Evolutionary conservation across 2,113 vertebrate species (phyloP).

Genomic region (Vidua chalybeata): DNA sequence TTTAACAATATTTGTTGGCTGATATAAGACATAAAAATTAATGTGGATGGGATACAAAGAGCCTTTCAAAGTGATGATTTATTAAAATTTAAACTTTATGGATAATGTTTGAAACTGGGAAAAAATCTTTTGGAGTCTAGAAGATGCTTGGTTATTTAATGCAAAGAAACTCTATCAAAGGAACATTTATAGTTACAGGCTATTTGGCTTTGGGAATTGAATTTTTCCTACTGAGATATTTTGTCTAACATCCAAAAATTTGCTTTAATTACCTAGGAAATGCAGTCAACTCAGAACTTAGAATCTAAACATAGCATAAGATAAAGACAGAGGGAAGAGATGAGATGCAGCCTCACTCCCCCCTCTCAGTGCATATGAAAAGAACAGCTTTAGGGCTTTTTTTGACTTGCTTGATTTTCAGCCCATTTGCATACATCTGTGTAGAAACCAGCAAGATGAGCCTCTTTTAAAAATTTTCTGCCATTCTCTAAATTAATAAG

Average conservation of each 20-base stretch:
- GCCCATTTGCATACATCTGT: constrained; percentile 64
- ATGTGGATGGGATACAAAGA: constrained; percentile 30
- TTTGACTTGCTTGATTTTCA: constrained; percentile 63
- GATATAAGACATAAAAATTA: constrained; percentile 47
- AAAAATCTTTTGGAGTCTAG: constrained; percentile 12
- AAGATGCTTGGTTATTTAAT: constrained; percentile 60
- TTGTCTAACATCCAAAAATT: constrained; percentile 69
- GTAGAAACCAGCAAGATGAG: constrained; percentile 52
- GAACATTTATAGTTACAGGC: constrained; percentile 63
- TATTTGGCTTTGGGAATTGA: constrained; percentile 66
- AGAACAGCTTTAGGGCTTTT: constrained; percentile 64
- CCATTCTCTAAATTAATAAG: constrained; percentile 51
- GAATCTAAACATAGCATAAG: constrained; percentile 65
- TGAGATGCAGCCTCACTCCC: constrained; percentile 50
- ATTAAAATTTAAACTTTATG: constrained; percentile 56
- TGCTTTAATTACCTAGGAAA: constrained; percentile 69
- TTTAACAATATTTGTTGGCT: constrained; percentile 58
- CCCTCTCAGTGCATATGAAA: constrained; percentile 44
- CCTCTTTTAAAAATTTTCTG: constrained; percentile 25
- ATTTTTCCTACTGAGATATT: constrained; percentile 65
- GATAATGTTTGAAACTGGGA: constrained; percentile 6
- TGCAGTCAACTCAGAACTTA: constrained; percentile 59
- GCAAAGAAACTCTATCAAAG: constrained; percentile 62
- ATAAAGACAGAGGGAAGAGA: constrained; percentile 66
- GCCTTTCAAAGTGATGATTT: constrained; percentile 36